Conservation (phyloP, 2,888 invertebrate genomes). For the Melanophora roralis region DNA sequence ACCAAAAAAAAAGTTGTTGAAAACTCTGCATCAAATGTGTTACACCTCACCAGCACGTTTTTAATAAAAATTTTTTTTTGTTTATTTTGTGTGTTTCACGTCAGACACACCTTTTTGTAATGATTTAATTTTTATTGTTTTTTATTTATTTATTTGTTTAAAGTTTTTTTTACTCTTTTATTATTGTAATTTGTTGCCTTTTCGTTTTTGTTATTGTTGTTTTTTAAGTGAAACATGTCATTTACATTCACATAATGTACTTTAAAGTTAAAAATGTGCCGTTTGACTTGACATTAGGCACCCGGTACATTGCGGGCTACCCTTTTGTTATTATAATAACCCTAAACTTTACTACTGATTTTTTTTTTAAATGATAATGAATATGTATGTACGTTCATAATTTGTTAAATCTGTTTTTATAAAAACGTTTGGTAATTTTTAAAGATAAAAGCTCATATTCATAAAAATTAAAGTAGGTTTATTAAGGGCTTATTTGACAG, state of each 20-base stretch:
- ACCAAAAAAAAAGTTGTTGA: too few relatives aligned
- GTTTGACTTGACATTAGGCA: slow-evolving; percentile 25
- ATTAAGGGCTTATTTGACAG: background rate
- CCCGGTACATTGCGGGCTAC: background rate
- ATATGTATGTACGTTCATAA: too few relatives aligned
- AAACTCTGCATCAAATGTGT: too few relatives aligned
- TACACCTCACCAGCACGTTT: too few relatives aligned
- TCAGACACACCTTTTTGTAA: slow-evolving; percentile 46
- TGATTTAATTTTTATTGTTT: slow-evolving; percentile 42
- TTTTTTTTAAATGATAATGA: too few relatives aligned
- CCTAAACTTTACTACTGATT: background rate
- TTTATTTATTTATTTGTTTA: slow-evolving; percentile 6
- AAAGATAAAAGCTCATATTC: too few relatives aligned
- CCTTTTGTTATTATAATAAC: slow-evolving; percentile 13
- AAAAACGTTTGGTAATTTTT: too few relatives aligned
- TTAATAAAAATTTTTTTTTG: slow-evolving; percentile 17
- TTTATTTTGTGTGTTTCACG: slow-evolving; percentile 35
- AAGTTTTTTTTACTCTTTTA: background rate
- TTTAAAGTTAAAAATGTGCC: slow-evolving; percentile 1
- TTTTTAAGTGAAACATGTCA: background rate
- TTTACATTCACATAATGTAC: background rate
- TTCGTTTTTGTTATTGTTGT: too few relatives aligned
- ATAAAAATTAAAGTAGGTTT: background rate
- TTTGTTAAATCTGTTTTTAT: too few relatives aligned
- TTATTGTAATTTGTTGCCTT: background rate